A percentile compares a stretch with the other conserved stretches of the same genome.
Conservation (phyloP, 2,113 vertebrate genomes). For the Ameiurus melas region DNA sequence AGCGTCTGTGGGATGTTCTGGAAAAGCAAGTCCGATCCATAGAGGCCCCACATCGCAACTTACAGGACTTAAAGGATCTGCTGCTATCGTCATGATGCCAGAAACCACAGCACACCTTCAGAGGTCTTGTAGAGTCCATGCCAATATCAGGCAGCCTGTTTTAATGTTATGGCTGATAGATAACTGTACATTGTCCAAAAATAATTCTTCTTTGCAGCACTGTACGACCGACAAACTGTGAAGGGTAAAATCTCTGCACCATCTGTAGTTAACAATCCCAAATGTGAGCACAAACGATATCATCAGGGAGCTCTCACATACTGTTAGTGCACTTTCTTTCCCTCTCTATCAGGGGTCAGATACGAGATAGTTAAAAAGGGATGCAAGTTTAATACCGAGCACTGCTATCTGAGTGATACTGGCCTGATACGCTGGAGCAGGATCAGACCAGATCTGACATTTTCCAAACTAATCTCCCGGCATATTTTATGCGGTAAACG, state of each 20-base stretch:
- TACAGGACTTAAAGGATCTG: no score
- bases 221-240: neutral
- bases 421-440: neutral
- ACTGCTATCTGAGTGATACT: neutral
- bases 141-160: no score
- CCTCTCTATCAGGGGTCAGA: neutral
- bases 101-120: no score
- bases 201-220: neutral
- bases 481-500: neutral
- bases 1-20: no score
- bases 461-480: neutral
- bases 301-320: neutral
- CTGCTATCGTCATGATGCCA: no score
- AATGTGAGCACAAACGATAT: neutral
- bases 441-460: constrained; percentile 14
- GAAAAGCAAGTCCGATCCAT: no score
- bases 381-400: neutral
- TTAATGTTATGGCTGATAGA: neutral
- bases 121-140: no score
- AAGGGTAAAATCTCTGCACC: constrained; percentile 58
- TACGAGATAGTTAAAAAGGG: neutral
- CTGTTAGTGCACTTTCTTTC: neutral
- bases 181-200: neutral
- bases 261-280: neutral
- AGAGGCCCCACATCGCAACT: no score